phyloP scores from a whole-genome alignment of 2,797 vertebrate species.

The Tenualosa ilisha region DNA sequence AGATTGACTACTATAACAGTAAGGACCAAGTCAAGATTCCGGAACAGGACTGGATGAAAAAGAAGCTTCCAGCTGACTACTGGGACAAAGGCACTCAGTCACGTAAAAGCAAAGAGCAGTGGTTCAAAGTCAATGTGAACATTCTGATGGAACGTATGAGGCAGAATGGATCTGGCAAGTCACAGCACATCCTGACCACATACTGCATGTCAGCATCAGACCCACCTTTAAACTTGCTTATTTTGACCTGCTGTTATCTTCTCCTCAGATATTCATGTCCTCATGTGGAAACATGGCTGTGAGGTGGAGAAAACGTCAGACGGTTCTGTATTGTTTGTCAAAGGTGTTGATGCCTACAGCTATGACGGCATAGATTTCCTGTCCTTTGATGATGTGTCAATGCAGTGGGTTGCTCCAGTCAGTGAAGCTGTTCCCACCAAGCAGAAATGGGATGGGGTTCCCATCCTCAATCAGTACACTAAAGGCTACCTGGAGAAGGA shows the following conservation, averaged over 20 bases:
- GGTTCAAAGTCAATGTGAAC: conserved; percentile 65
- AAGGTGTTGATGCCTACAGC: conserved; percentile 60
- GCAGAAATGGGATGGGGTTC: conserved; percentile 34
- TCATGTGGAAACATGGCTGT: conserved; percentile 7
- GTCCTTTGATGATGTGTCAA: conserved; percentile 41
- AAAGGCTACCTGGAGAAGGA: too few relatives aligned
- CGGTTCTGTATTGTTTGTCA: accelerated
- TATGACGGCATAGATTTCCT: conserved; percentile 69
- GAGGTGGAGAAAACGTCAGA: background rate
- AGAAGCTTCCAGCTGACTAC: conserved; percentile 40
- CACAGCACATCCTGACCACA: too few relatives aligned
- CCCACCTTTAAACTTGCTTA: too few relatives aligned
- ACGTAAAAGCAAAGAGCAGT: conserved; percentile 53
- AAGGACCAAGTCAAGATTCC: conserved; percentile 35
- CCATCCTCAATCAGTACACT: too few relatives aligned
- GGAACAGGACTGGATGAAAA: conserved; percentile 64
- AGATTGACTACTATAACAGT: conserved; percentile 74
- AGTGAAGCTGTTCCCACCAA: conserved; percentile 39
- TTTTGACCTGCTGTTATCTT: too few relatives aligned
- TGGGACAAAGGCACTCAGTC: conserved; percentile 52
- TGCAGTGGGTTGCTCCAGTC: conserved; percentile 59
- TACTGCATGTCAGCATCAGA: too few relatives aligned
- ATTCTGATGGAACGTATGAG: conserved; percentile 63
- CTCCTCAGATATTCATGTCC: background rate
- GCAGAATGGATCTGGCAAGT: conserved; percentile 53